Percentiles rank a stretch among this genome's conserved stretches.
phyloP scores from a whole-genome alignment of 1,140 invertebrate genomes.

The Phymorhynchus buccinoides region DNA sequence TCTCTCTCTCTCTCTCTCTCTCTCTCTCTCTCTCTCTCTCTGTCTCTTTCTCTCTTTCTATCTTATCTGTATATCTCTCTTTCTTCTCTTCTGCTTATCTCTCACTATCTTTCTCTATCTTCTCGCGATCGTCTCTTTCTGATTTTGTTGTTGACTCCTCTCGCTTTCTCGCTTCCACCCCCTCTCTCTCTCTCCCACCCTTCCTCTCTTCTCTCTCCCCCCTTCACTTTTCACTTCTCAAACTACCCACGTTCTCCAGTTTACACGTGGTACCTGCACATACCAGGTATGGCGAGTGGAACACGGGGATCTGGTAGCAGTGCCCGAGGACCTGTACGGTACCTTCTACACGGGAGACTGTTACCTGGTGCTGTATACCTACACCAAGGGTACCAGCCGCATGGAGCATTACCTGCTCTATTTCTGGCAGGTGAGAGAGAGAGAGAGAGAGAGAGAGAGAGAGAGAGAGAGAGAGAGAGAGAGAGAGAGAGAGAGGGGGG shows the following conservation, averaged over 20 bases:
- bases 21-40: too few relatives aligned
- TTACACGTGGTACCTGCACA: not conserved
- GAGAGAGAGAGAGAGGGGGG: too few relatives aligned
- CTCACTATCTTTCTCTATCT: too few relatives aligned
- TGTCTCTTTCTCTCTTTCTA: too few relatives aligned
- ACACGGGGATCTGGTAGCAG: constrained; percentile 47
- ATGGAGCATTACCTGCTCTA: constrained; percentile 57
- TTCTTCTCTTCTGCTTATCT: too few relatives aligned
- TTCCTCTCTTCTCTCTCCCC: too few relatives aligned
- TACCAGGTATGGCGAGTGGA: constrained; percentile 64
- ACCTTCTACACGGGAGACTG: constrained; percentile 71
- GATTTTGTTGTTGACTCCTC: too few relatives aligned
- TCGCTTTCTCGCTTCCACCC: not conserved
- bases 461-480: too few relatives aligned
- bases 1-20: too few relatives aligned
- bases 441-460: too few relatives aligned
- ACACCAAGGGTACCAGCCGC: constrained; percentile 37
- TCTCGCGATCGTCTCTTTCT: too few relatives aligned
- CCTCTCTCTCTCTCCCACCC: not conserved
- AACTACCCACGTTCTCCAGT: not conserved
- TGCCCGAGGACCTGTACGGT: constrained; percentile 59
- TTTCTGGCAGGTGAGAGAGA: constrained; percentile 73
- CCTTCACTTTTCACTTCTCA: not conserved
- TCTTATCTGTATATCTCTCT: not conserved
- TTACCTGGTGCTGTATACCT: constrained; percentile 65